phyloP scores from a whole-genome alignment of 2,113 vertebrate genomes.

The Lipophrys pholis region DNA sequence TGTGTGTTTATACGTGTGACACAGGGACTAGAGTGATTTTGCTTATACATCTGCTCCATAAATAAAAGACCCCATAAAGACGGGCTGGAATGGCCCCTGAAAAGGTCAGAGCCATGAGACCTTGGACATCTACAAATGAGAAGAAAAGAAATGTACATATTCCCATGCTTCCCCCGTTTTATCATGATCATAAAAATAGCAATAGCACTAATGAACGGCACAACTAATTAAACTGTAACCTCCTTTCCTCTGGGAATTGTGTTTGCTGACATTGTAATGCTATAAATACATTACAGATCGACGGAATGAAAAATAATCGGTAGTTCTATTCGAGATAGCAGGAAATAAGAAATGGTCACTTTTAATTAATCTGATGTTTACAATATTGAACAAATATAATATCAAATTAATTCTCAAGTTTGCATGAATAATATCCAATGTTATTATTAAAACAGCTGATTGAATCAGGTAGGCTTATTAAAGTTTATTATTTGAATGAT shows the following conservation, averaged over 20 bases:
- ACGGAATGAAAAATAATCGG: too few species aligned
- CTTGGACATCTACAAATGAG: neutral
- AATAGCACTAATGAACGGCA: neutral
- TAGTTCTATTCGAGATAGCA: too few species aligned
- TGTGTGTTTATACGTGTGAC: slow-evolving; percentile 1
- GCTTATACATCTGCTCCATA: slow-evolving; percentile 9
- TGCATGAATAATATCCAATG: too few species aligned
- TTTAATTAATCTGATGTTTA: too few species aligned
- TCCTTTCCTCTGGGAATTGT: too few species aligned
- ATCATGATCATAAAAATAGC: neutral
- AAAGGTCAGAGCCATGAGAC: slow-evolving; percentile 1
- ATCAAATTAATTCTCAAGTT: too few species aligned
- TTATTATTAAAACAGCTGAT: too few species aligned
- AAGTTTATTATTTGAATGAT: too few species aligned
- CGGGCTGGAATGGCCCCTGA: neutral
- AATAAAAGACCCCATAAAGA: neutral
- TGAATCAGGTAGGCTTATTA: too few species aligned
- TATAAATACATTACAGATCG: neutral
- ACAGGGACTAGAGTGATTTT: neutral
- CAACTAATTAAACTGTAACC: neutral
- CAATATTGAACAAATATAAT: too few species aligned
- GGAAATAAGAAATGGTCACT: too few species aligned
- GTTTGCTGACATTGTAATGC: neutral
- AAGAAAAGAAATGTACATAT: neutral
- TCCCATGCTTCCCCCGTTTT: neutral